Percentiles rank a stretch among this genome's conserved stretches.
phyloP scores from a whole-genome alignment of 2,888 invertebrate genomes.

The Eledona agricola region DNA sequence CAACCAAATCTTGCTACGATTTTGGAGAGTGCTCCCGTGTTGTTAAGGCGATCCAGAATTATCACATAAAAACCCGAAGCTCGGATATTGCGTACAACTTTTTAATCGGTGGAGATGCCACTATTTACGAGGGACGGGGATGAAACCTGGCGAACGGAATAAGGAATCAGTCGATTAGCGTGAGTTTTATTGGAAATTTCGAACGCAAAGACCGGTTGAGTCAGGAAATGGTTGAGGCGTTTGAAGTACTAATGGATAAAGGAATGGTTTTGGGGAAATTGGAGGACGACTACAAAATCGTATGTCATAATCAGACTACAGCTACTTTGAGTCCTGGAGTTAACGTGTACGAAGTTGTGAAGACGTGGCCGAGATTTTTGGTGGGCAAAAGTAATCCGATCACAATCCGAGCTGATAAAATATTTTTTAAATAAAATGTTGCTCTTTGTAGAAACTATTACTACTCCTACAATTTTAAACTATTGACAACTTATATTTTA shows the following conservation, averaged over 20 bases:
- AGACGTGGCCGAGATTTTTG: constrained; percentile 63
- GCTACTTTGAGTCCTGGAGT: constrained; percentile 64
- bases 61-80: constrained; percentile 3
- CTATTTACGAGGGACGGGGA: constrained; percentile 65
- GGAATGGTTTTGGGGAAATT: constrained; percentile 62
- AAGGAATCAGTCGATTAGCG: constrained; percentile 61
- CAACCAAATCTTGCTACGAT: constrained; percentile 18
- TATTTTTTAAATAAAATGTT: neutral
- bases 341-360: constrained; percentile 63
- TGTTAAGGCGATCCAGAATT: constrained; percentile 19
- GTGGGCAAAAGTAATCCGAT: too few relatives aligned
- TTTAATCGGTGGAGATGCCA: constrained; percentile 67
- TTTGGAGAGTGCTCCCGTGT: constrained; percentile 11
- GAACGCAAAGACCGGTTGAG: constrained; percentile 60
- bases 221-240: constrained; percentile 61
- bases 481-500: too few relatives aligned
- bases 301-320: constrained; percentile 66
- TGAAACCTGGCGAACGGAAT: constrained; percentile 66
- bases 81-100: constrained; percentile 65
- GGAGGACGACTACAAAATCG: constrained; percentile 62
- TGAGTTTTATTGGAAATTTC: constrained; percentile 65
- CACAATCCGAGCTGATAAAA: constrained; percentile 1
- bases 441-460: too few relatives aligned
- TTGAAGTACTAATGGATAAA: constrained; percentile 60
- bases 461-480: too few relatives aligned